Conservation (phyloP, 2,888 invertebrate species). For the Myopa testacea region DNA sequence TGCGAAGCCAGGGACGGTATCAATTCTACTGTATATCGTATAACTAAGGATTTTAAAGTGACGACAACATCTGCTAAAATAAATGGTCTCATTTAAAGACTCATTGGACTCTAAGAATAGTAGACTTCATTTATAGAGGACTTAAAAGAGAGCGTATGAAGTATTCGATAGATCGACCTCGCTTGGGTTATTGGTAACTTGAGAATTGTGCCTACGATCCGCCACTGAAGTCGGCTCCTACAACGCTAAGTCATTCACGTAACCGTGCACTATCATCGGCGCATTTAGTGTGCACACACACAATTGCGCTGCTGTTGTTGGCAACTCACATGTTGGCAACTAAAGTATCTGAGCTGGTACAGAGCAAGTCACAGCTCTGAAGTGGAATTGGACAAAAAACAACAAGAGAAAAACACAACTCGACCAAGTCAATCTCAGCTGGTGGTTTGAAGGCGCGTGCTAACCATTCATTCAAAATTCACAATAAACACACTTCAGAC, state of each 20-base stretch:
- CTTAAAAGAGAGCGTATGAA: neutral
- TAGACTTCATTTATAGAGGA: neutral
- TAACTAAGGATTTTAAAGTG: neutral
- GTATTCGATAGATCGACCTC: neutral
- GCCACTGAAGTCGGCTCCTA: constrained; percentile 12
- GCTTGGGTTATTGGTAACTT: neutral
- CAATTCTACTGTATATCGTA: neutral
- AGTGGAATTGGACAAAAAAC: constrained; percentile 25
- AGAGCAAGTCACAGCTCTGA: constrained; percentile 3
- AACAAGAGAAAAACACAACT: constrained; percentile 30
- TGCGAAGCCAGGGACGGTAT: constrained; percentile 19
- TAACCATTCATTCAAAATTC: constrained; percentile 44
- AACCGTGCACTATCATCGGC: constrained; percentile 12
- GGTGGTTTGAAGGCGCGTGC: constrained; percentile 52
- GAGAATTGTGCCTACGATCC: neutral
- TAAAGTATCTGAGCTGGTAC: constrained; percentile 13
- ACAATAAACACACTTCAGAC: constrained; percentile 41
- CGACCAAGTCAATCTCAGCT: constrained; percentile 49
- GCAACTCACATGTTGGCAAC: constrained; percentile 20
- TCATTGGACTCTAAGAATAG: neutral
- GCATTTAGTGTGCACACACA: neutral
- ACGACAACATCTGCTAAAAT: no score
- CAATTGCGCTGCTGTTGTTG: constrained; percentile 22
- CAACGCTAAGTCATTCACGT: constrained; percentile 33
- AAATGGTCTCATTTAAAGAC: no score